Conservation (phyloP, 1,140 invertebrate species). For the Ceratina japonica region DNA sequence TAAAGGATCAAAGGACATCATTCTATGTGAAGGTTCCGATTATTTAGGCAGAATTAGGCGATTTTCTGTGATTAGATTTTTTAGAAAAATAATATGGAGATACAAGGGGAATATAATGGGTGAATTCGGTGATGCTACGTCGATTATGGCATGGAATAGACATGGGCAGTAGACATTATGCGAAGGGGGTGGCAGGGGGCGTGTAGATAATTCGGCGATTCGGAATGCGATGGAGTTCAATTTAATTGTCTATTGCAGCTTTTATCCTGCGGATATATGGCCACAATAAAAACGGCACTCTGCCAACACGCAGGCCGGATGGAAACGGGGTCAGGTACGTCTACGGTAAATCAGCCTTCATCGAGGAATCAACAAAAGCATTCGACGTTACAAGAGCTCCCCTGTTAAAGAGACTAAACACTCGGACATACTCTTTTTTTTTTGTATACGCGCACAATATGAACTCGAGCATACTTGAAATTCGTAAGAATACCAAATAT, state of each 20-base stretch:
- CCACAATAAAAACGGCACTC: conserved; percentile 59
- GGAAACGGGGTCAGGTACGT: conserved; percentile 62
- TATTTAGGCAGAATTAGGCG: no score
- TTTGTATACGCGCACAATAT: background rate
- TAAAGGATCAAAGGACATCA: no score
- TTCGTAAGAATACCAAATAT: conserved; percentile 6
- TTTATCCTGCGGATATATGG: conserved; percentile 55
- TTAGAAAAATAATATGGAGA: no score
- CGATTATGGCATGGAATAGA: no score
- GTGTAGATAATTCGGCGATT: conserved; percentile 22
- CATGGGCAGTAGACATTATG: conserved; percentile 26
- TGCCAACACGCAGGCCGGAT: conserved; percentile 56
- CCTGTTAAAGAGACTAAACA: conserved; percentile 35
- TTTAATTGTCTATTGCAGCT: conserved; percentile 50
- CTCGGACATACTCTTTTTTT: background rate
- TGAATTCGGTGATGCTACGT: no score
- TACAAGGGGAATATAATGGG: no score
- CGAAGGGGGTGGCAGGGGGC: no score
- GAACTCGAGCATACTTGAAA: conserved; percentile 11
- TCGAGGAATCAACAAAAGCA: conserved; percentile 55
- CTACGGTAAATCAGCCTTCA: conserved; percentile 62
- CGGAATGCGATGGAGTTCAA: conserved; percentile 33
- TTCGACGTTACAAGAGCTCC: conserved; percentile 36
- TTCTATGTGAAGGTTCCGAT: no score
- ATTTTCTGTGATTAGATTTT: no score